Percentiles rank a stretch among this genome's conserved stretches.
Evolutionary conservation across 2,797 vertebrate species (phyloP).

Genomic region (Tokudaia muenninki): DNA sequence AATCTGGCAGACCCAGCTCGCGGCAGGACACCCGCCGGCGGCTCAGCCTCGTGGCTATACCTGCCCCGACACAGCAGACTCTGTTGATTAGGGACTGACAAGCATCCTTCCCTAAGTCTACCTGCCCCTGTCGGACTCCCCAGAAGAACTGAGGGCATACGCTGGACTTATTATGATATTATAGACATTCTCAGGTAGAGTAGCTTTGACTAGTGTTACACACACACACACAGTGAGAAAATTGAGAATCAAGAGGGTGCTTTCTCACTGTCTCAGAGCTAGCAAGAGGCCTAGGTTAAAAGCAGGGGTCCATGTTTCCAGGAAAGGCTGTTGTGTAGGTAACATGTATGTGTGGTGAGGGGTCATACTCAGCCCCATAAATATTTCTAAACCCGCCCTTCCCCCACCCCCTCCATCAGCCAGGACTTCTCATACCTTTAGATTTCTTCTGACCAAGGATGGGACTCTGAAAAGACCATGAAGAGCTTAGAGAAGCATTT

Average conservation of each 20-base stretch:
- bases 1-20: conserved; percentile 94
- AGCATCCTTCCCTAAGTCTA: neutral
- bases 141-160: neutral
- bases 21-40: conserved; percentile 96
- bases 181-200: neutral
- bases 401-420: neutral
- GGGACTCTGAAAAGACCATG: conserved; percentile 73
- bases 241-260: neutral
- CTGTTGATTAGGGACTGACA: neutral
- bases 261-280: neutral
- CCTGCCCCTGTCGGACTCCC: neutral
- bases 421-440: conserved; percentile 74
- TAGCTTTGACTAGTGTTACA: neutral
- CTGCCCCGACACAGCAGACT: conserved; percentile 68
- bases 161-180: neutral
- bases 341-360: accelerated
- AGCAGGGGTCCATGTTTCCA: neutral
- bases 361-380: neutral
- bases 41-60: conserved; percentile 89
- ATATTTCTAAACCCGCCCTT: neutral
- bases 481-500: neutral
- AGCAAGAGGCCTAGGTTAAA: neutral
- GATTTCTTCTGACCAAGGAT: conserved; percentile 71
- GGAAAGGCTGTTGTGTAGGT: neutral
- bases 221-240: neutral